Base-by-base conservation (phyloP, 37 sponge, comb jelly and placozoan genomes). In the Beroe ovata region DNA sequence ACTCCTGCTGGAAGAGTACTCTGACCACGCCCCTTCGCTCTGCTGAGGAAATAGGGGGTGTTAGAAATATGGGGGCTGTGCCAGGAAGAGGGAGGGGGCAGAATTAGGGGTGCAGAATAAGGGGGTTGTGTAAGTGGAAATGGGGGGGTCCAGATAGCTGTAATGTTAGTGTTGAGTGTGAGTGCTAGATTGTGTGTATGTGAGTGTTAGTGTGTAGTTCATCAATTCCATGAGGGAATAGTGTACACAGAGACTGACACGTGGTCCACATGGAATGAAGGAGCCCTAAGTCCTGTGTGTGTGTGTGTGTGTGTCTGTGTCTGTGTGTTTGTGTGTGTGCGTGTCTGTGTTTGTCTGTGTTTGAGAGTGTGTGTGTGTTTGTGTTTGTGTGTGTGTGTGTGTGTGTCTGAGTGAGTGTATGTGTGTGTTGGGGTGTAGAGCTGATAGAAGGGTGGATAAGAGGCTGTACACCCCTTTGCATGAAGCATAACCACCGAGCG, bases 21-120 rank as follows among this genome's bases (percentile, higher is more conserved):
- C 84, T 14, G 84, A 39, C 84, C 84, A 77, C 6, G 29, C 28
- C 25, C 54, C 84, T 16, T 77, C 84, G 22, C 84, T 42, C 84
- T 77, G n/a, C n/a, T n/a, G 84, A 42, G 38, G 41, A 3, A 14
- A 77, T 14, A 6, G 63, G 63, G 63, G 23, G 19, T 62, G 29
- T 62, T 16, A 62, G 63, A 62, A 62, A 4, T 20, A 4, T 6
- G 63, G 63, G 63, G 8, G 63, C 4, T 4, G 29, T 62, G 8
- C 4, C 28, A 4, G 21, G 21, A 25, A 25, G 63, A 26, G 4
- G 63, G 23, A 4, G 23, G 29, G 3, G 29, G 8, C 29, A 62
- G 28, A 16, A 20, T 3, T n/a, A 4, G 8, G 23, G 23, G 23
- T 14, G 63, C 22, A 25, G 63, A 20, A 26, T 14, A 3, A 62